Conservation (phyloP, 2,888 invertebrate genomes). For the Hesperia comma region DNA sequence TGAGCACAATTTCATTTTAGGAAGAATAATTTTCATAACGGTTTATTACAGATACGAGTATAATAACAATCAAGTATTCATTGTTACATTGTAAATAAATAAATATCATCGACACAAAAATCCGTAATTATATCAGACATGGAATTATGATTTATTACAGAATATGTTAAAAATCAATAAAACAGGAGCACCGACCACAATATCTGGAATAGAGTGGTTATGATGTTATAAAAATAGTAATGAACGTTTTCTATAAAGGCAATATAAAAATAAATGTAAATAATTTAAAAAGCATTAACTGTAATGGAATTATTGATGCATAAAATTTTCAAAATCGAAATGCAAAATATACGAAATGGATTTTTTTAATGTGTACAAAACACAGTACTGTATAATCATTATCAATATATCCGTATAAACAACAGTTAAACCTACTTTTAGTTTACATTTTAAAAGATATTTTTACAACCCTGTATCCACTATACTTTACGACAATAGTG, state of each 20-base stretch:
- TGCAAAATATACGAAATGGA: conserved; percentile 75
- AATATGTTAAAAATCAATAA: conserved; percentile 36
- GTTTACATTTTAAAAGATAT: conserved; percentile 79
- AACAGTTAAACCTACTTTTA: conserved; percentile 75
- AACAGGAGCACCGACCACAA: conserved; percentile 36
- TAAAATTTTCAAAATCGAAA: conserved; percentile 51
- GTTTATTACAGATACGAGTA: conserved; percentile 51
- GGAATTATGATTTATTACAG: conserved; percentile 25
- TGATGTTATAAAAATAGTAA: conserved; percentile 33
- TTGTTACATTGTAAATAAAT: conserved; percentile 49
- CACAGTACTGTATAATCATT: conserved; percentile 72
- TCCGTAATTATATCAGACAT: conserved; percentile 33
- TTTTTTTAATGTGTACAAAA: conserved; percentile 67
- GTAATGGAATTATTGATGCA: conserved; percentile 61
- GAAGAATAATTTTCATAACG: conserved; percentile 65
- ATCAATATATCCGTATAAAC: conserved; percentile 80
- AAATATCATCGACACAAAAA: conserved; percentile 18
- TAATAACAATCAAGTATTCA: conserved; percentile 59
- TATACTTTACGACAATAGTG: conserved; percentile 77
- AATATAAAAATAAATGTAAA: conserved; percentile 61
- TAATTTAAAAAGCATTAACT: conserved; percentile 58
- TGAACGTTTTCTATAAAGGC: conserved; percentile 24
- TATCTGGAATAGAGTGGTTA: conserved; percentile 31
- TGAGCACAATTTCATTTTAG: conserved; percentile 78
- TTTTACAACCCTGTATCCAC: conserved; percentile 84